Percentiles rank a stretch among this genome's conserved stretches.
These are phyloP conservation scores for Bhutanitis thaidina DNA, from an alignment of 2,888 invertebrate species.

Conservation along the genomic window DNA sequence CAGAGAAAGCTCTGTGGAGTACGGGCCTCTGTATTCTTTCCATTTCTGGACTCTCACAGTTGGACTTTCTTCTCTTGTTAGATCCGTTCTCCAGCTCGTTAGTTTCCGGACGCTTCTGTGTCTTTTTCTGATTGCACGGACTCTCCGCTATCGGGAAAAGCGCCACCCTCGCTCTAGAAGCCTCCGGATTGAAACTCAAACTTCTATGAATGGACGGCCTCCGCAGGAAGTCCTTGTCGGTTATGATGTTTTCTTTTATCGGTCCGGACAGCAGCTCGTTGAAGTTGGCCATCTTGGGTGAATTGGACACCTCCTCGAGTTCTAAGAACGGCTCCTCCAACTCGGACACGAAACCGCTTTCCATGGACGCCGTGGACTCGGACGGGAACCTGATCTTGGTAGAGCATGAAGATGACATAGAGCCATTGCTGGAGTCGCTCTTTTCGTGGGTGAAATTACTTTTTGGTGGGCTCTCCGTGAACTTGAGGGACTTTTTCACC, in stretches of 20 bases:
- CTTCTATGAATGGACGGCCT: conserved; percentile 48
- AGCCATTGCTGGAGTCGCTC: conserved; percentile 56
- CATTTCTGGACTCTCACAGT: conserved; percentile 30
- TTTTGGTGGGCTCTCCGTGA: conserved; percentile 55
- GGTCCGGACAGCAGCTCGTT: conserved; percentile 56
- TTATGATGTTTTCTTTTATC: conserved; percentile 49
- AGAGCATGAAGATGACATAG: conserved; percentile 48
- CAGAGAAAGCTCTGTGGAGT: conserved; percentile 84
- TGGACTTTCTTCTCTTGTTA: conserved; percentile 57
- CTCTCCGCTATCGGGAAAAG: conserved; percentile 54
- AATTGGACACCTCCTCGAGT: conserved; percentile 56
- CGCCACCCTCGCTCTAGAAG: conserved; percentile 41
- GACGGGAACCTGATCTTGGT: conserved; percentile 49
- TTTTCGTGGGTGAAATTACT: conserved; percentile 40
- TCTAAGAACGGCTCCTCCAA: conserved; percentile 65
- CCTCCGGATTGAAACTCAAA: conserved; percentile 54
- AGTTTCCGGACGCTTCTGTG: conserved; percentile 83
- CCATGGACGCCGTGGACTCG: conserved; percentile 63
- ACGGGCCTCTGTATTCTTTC: conserved; percentile 47
- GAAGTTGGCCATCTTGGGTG: conserved; percentile 64
- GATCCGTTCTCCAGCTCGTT: conserved; percentile 46
- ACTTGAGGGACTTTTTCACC: conserved; percentile 64
- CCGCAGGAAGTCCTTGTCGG: conserved; percentile 37
- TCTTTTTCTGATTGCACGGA: conserved; percentile 36
- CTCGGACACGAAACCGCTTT: conserved; percentile 71